Evolutionary conservation across 2,888 invertebrate species (phyloP).

Genomic region (Desoria tigrina): DNA sequence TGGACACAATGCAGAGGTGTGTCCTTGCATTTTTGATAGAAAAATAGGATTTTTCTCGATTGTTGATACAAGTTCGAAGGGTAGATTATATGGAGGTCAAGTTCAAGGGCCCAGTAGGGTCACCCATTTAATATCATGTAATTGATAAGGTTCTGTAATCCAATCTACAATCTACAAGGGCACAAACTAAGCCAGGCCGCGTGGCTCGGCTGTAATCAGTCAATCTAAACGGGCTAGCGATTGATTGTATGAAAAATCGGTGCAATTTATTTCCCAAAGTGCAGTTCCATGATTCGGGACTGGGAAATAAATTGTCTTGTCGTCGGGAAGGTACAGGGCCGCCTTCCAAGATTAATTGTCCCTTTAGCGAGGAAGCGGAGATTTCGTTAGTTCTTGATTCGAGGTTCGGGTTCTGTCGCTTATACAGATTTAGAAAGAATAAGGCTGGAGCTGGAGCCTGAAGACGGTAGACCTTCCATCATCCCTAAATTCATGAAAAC

Average conservation of each 20-base stretch:
- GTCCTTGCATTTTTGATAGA: no score
- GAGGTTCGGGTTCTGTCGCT: not conserved
- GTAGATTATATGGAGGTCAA: no score
- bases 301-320: slow-evolving; percentile 10
- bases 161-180: no score
- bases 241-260: slow-evolving; percentile 1
- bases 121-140: no score
- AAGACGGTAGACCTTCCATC: not conserved
- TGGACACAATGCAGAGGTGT: no score
- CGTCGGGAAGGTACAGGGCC: not conserved
- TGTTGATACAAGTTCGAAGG: no score
- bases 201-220: not conserved
- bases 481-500: slow-evolving; percentile 15
- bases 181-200: not conserved
- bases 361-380: not conserved
- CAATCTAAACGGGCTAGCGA: slow-evolving; percentile 3
- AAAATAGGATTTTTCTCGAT: no score
- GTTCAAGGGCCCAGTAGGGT: no score
- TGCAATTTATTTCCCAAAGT: not conserved
- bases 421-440: slow-evolving; percentile 1
- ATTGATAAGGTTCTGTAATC: no score
- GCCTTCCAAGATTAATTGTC: slow-evolving; percentile 3
- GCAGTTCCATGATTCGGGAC: not conserved
- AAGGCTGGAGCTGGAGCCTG: not conserved
- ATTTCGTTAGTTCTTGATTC: not conserved